Evolutionary conservation across 1,140 invertebrate species (phyloP).

Genomic region (Ostrea edulis): DNA sequence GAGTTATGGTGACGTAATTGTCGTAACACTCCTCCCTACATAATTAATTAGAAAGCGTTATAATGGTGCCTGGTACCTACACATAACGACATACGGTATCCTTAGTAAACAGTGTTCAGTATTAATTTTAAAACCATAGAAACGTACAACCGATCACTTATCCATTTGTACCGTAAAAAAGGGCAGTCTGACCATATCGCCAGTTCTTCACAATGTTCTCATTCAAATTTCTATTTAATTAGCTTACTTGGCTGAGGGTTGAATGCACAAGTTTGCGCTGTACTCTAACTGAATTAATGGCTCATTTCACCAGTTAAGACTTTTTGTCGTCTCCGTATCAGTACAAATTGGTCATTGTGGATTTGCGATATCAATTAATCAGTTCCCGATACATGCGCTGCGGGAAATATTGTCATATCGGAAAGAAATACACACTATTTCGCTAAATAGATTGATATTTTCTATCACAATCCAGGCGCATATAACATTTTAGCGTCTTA

Average conservation of each 20-base stretch:
- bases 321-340: constrained; percentile 22
- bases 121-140: neutral
- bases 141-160: neutral
- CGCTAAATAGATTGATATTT: constrained; percentile 39
- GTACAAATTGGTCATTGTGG: constrained; percentile 35
- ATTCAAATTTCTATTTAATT: constrained; percentile 30
- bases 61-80: too few relatives aligned
- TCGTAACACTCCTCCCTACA: too few relatives aligned
- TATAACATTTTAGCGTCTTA: constrained; percentile 39
- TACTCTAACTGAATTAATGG: constrained; percentile 34
- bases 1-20: too few relatives aligned
- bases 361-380: constrained; percentile 44
- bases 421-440: constrained; percentile 27
- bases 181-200: neutral
- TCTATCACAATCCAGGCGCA: constrained; percentile 27
- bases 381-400: constrained; percentile 22
- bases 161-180: neutral
- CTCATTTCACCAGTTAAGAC: constrained; percentile 41
- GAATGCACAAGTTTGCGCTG: constrained; percentile 30
- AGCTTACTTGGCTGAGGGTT: constrained; percentile 31
- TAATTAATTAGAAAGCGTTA: too few relatives aligned
- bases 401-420: constrained; percentile 30
- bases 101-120: neutral
- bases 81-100: too few relatives aligned
- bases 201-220: constrained; percentile 1